Percentiles rank a stretch among this genome's conserved stretches.
Conservation (phyloP, 23 tunicate genomes). For the Trididemnum clinides region DNA sequence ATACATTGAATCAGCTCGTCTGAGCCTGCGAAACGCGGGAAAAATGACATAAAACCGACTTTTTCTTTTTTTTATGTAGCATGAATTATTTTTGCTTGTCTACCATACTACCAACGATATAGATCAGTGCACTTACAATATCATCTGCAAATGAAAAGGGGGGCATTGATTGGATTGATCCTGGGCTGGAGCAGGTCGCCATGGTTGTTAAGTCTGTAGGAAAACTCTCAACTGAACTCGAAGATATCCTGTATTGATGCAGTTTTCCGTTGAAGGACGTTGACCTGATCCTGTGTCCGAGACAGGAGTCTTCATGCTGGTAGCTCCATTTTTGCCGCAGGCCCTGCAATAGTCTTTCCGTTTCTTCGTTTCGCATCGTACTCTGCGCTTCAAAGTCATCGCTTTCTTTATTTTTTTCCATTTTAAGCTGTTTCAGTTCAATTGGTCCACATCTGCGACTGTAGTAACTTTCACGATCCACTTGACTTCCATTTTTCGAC, state of each 20-base stretch:
- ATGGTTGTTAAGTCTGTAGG: slow-evolving; percentile 87
- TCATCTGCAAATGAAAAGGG: background rate
- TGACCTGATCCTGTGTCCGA: background rate
- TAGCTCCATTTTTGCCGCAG: background rate
- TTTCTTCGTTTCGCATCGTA: background rate
- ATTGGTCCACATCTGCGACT: background rate
- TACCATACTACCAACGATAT: no score
- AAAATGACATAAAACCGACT: no score
- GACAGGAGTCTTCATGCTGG: background rate
- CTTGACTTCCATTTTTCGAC: background rate
- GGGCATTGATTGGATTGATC: slow-evolving; percentile 50
- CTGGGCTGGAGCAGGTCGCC: slow-evolving; percentile 43
- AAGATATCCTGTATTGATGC: slow-evolving; percentile 75
- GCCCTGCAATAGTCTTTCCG: background rate
- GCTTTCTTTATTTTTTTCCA: background rate
- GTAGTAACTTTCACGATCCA: no score
- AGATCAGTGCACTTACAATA: background rate
- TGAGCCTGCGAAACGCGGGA: no score
- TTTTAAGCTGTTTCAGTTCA: background rate
- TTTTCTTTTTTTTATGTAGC: no score
- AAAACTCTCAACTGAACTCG: slow-evolving; percentile 90
- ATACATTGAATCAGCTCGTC: no score
- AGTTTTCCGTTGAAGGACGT: slow-evolving; percentile 19
- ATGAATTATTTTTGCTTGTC: no score
- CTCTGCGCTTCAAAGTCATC: background rate